Evolutionary conservation across 2,113 vertebrate genomes (phyloP), one percentile per base, ranked within the genome.

Genomic region (Forbesichthys papilliferus): DNA sequence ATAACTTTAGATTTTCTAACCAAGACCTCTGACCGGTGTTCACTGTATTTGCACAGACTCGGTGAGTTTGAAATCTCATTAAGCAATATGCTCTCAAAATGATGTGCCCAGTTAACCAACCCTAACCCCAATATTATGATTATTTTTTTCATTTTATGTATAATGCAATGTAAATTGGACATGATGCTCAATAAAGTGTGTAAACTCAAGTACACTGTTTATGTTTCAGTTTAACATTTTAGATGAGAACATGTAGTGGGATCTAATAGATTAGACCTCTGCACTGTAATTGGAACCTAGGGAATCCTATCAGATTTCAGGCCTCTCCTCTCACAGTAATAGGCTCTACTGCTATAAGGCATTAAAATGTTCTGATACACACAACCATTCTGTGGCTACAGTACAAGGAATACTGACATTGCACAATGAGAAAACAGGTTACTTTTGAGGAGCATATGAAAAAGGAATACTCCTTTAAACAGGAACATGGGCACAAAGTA

Each of bases 181-280:
- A 82, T 88, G 81, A 89, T 87, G 85, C 88, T 90, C 77, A 92
- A 92, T 92, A 92, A 92, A 92, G 86, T 87, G 87, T 90, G 85
- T 88, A 88, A 90, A 69, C 66, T 68, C 58, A 66, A n/a, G 11
- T 36, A 9, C 46, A 87, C 82, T 73, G 59, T 78, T 73, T 69
- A 58, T 53, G 61, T 80, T 55, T 82, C 64, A 48, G 61, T 67
- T 77, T 79, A 78, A 64, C 66, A 80, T 86, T 82, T 79, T 75
- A 71, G 52, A 82, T 73, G 73, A 74, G 73, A 78, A 82, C 71
- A 78, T 47, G 18, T 61, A 70, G 42, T 2, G 69, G 73, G 78
- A 81, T 82, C 64, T 80, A 73, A 80, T 71, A 9, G 33, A 71
- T 60, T 77, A 61, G 82, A 74, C 77, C 75, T 68, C 67, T 70